Conservation (phyloP, 2,888 invertebrate genomes). For the Latheticus oryzae region DNA sequence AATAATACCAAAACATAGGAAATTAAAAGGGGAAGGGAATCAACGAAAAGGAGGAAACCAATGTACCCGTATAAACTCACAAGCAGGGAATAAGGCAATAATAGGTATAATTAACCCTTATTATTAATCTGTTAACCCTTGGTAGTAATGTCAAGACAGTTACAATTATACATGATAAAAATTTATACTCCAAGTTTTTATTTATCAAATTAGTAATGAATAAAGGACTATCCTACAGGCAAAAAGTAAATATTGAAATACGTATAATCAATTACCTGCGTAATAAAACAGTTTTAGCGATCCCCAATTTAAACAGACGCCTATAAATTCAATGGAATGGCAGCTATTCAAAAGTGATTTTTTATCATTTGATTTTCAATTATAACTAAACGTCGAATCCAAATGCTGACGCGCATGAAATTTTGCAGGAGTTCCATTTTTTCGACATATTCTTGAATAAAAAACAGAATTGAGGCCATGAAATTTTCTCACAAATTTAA, state of each 20-base stretch:
- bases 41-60: neutral
- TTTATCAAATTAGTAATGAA: too few species aligned
- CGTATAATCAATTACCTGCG: constrained; percentile 23
- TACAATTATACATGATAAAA: too few species aligned
- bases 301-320: constrained; percentile 28
- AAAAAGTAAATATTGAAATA: constrained; percentile 23
- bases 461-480: too few species aligned
- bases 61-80: constrained; percentile 14
- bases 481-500: too few species aligned
- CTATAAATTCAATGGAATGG: constrained; percentile 21
- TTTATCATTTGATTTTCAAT: constrained; percentile 29
- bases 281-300: constrained; percentile 24
- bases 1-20: constrained; percentile 7
- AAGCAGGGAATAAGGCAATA: constrained; percentile 4
- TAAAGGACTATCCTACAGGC: neutral
- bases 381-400: constrained; percentile 13
- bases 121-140: constrained; percentile 14
- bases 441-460: too few species aligned
- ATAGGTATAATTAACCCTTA: constrained; percentile 22
- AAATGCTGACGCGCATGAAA: constrained; percentile 7
- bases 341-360: constrained; percentile 18
- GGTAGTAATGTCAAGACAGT: too few species aligned
- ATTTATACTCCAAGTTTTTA: too few species aligned
- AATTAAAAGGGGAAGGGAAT: constrained; percentile 3
- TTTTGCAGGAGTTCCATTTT: too few species aligned